Percentiles rank a stretch among this genome's conserved stretches.
phyloP scores from a whole-genome alignment of 2,888 invertebrate genomes.

The Stegophylla sp. region DNA sequence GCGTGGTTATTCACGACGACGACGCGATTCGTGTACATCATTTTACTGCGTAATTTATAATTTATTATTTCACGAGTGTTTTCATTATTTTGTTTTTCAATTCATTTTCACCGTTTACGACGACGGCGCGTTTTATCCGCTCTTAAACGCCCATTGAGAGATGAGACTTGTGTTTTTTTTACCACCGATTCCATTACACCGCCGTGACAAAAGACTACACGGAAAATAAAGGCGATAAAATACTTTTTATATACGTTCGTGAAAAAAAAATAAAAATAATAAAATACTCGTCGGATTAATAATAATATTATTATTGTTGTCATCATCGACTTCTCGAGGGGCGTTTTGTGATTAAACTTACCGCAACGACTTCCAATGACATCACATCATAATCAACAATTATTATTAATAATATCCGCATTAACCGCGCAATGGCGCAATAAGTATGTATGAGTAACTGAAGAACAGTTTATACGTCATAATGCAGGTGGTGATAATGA shows the following conservation, averaged over 20 bases:
- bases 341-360: too few species aligned
- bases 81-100: conserved; percentile 1
- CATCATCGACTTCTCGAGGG: too few species aligned
- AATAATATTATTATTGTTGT: background rate
- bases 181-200: background rate
- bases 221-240: background rate
- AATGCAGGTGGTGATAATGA: too few species aligned
- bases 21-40: background rate
- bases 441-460: too few species aligned
- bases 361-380: too few species aligned
- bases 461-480: too few species aligned
- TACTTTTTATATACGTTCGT: background rate
- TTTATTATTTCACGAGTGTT: conserved; percentile 23
- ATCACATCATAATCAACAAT: too few species aligned
- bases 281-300: background rate
- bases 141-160: background rate
- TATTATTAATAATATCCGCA: too few species aligned
- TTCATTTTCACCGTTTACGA: conserved; percentile 4
- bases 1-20: too few species aligned
- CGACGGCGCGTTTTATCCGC: background rate
- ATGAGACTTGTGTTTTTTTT: background rate
- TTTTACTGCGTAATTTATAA: conserved; percentile 33
- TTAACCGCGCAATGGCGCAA: too few species aligned
- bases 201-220: background rate
- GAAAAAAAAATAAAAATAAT: background rate